Evolutionary conservation across 2,113 vertebrate species (phyloP), one percentile per base, ranked within the genome.

Genomic region (Ifrita kowaldi): DNA sequence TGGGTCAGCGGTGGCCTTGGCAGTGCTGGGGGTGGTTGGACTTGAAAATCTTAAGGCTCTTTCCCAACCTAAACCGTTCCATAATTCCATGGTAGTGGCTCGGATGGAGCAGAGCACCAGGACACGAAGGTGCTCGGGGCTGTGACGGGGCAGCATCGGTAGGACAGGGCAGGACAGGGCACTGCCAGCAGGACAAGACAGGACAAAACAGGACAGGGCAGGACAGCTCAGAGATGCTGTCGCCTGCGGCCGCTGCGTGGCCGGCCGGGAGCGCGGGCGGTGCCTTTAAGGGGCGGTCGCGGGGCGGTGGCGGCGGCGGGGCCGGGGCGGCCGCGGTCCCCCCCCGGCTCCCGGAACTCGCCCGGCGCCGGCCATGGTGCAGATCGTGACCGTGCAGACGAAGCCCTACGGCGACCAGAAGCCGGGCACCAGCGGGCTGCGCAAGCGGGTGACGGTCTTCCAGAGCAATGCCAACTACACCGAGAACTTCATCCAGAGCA

Each of bases 401-500:
- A 98, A 98, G 94, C 97, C 99, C 23, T 99, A 99, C 97, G 74
- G 98, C 89, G 99, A 99, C 97, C 99, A 99, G 97, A 99, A 99
- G 91, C 99, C 99, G 33, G 99, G 99, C 28, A 99, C 99, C 28
- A 99, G 99, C 98, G 99, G 99, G 46, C 98, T 99, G 93, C 98
- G 99, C 96, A 99, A 99, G 96, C 95, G 99, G 84, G 99, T 99
- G 82, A 98, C 98, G 5, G 99, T 99, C 27, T 99, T 99, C 96
- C 99, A 99, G 90, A 98, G 98, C 97, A 99, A 98, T 96, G 97
- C 97, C 91, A 96, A 99, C 97, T 99, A 99, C 95, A 98, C 99
- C 37, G 99, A 99, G 91, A 99, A 99, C 95, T 99, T 99, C 98
- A 99, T 99, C 92, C 99, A 99, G 98, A 99, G 99, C 97, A 99